Evolutionary conservation across 2,797 vertebrate species (phyloP).

Genomic region (Tangara arthus): DNA sequence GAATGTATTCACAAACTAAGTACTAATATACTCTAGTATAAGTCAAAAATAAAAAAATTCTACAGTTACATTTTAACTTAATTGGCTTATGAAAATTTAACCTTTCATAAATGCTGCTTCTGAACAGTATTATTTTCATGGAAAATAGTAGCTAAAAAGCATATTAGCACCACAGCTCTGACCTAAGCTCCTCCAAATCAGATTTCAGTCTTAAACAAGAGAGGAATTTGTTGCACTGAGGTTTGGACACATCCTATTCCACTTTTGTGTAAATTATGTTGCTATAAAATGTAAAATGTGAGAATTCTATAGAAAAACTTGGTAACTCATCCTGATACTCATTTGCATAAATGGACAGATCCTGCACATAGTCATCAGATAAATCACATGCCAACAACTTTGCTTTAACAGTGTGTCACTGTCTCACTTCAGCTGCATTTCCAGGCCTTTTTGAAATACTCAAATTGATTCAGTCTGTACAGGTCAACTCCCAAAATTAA

Average conservation of each 20-base stretch:
- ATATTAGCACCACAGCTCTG: not conserved
- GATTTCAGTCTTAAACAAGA: not conserved
- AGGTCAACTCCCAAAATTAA: not conserved
- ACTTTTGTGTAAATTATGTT: not conserved
- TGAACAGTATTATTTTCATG: not conserved
- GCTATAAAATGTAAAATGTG: not conserved
- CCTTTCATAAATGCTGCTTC: not conserved
- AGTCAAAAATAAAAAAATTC: not conserved
- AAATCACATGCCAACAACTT: not conserved
- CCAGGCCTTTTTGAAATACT: not conserved
- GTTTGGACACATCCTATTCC: not conserved
- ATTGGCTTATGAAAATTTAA: not conserved
- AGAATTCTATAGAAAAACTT: not conserved
- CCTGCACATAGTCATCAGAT: not conserved
- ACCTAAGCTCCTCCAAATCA: not conserved
- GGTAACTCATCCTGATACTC: not conserved
- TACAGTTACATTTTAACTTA: not conserved
- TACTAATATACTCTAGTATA: not conserved
- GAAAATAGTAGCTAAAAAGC: not conserved
- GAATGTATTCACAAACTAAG: not conserved
- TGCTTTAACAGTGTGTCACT: not conserved
- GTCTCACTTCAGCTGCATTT: not conserved
- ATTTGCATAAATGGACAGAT: not conserved
- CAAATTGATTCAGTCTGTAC: not conserved
- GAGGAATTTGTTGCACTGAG: not conserved